Evolutionary conservation across 37 sponge, comb jelly and placozoan species (phyloP).

Genomic region (Hormiphora californensis): DNA sequence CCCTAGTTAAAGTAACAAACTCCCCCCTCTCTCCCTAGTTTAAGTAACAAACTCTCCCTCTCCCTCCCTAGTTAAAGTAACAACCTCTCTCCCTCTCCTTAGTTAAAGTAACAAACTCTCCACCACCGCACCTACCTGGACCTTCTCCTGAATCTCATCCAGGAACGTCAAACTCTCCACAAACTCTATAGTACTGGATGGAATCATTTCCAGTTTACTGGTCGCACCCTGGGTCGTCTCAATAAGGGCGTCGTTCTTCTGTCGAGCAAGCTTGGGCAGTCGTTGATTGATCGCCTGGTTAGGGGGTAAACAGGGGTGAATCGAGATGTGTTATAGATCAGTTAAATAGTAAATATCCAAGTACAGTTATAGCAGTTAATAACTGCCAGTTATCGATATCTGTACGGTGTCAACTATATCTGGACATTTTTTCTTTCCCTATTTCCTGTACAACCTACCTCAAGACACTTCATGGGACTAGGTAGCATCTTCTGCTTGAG

Average conservation of each 20-base stretch:
- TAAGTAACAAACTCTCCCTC: too few relatives aligned
- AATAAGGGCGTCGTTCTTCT: conserved; percentile 73
- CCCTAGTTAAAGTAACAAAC: too few relatives aligned
- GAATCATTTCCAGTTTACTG: conserved; percentile 73
- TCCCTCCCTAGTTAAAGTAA: too few relatives aligned
- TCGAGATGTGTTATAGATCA: too few relatives aligned
- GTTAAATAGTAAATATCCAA: too few relatives aligned
- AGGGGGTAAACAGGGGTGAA: not conserved
- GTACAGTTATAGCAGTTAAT: too few relatives aligned
- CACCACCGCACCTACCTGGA: conserved; percentile 33
- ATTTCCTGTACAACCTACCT: conserved; percentile 49
- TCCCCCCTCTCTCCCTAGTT: too few relatives aligned
- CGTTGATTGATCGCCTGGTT: conserved; percentile 70
- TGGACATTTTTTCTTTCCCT: not conserved
- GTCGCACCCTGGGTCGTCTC: conserved; percentile 78
- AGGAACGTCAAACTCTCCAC: conserved; percentile 80
- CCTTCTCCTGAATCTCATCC: conserved; percentile 67
- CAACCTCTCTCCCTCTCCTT: too few relatives aligned
- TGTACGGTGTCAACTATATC: not conserved
- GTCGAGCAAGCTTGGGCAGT: conserved; percentile 73
- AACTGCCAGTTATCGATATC: too few relatives aligned
- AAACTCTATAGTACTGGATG: conserved; percentile 79
- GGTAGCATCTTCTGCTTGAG: conserved; percentile 79
- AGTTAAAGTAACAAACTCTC: too few relatives aligned
- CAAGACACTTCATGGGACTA: conserved; percentile 82